Base-by-base conservation (phyloP, 2,797 vertebrate genomes). In the Erpetoichthys calabaricus region DNA sequence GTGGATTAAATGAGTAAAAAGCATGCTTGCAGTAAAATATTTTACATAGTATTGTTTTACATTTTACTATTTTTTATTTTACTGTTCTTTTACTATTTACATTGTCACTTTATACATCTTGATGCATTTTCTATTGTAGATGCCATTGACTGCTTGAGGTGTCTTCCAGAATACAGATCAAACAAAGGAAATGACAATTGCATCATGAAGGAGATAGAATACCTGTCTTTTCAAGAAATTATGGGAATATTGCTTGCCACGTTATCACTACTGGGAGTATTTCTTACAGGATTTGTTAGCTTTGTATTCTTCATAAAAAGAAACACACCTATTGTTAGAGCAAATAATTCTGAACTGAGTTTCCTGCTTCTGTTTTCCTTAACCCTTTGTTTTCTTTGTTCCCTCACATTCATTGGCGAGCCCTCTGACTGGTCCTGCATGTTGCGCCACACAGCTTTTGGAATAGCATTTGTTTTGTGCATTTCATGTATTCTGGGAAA, bases 261-360 rank as follows among this genome's bases (percentile, higher is more conserved):
- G 1, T 55, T 85, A 8, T 75, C 76, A n/a, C 42, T 81, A 42
- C 44, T 83, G 47, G 85, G 83, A 2, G 68, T 82, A 3, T 8
- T 67, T 56, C 57, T 75, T 46, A 80, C 83, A 44, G 53, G 65
- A 44, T 60, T 60, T n/a, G 64, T 79, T 58, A 75, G 70, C 0
- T 41, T 64, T 0, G 58, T 84, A 42, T 85, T 85, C 60, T 73
- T 76, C 4, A 10, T 1, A 60, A 81, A 77, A 59, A 77, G 76
- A 41, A 61, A 57, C 45, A 85, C 81, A 3, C 79, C 85, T 2
- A 73, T 87, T 0, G 82, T 84, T 49, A 83, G 72, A 61, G 82
- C 79, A 47, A 87, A 85, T 71, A 85, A 86, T 62, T 82, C 83
- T 1, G 83, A 85, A 65, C 71, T 84, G 58, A 85, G 85, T 61